Conservation (phyloP, 2,797 vertebrate genomes). For the Varecia variegata region DNA sequence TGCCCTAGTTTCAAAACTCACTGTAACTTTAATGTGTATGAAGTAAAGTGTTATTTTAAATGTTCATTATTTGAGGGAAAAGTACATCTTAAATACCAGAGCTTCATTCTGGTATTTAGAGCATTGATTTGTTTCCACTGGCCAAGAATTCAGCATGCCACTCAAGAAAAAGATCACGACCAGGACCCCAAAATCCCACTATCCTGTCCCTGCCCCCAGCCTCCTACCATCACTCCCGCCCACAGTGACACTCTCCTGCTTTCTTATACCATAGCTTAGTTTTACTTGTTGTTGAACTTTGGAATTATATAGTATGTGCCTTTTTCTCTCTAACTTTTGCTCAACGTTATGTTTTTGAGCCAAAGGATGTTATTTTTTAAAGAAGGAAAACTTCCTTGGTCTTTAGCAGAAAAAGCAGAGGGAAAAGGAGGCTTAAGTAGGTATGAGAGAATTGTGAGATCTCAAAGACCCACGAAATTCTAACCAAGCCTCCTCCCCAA, state of each 20-base stretch:
- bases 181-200: not conserved
- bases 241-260: not conserved
- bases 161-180: not conserved
- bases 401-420: not conserved
- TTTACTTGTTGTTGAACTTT: not conserved
- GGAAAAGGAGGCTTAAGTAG: not conserved
- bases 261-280: not conserved
- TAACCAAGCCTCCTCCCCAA: not conserved
- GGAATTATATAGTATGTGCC: not conserved
- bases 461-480: constrained; percentile 9
- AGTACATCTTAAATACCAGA: constrained; percentile 37
- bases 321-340: not conserved
- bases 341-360: not conserved
- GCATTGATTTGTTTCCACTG: constrained; percentile 14
- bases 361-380: not conserved
- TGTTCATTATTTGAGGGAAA: constrained; percentile 35
- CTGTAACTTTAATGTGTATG: not conserved
- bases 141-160: not conserved
- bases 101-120: not conserved
- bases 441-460: not conserved
- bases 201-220: no score
- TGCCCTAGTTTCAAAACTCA: not conserved
- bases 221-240: not conserved
- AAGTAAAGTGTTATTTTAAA: constrained; percentile 23
- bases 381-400: constrained; percentile 26